Conservation (phyloP, 2,888 invertebrate genomes). For the Rapana venosa region DNA sequence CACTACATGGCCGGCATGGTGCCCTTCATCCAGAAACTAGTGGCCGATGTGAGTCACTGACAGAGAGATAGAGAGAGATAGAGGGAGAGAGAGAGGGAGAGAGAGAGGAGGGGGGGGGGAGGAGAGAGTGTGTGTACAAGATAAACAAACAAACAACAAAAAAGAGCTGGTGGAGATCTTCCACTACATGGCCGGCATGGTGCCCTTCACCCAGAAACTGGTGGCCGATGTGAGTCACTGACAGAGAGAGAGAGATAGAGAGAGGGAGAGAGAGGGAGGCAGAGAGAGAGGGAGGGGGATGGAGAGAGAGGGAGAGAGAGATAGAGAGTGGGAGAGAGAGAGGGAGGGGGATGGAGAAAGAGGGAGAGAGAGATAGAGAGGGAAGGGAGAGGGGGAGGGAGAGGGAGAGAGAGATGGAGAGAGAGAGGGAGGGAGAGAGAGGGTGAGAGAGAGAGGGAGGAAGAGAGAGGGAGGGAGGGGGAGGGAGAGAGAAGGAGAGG, state of each 20-base stretch:
- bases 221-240: constrained; percentile 68
- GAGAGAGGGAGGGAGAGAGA: neutral
- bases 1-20: constrained; percentile 77
- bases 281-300: neutral
- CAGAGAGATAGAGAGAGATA: no score
- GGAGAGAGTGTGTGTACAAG: neutral
- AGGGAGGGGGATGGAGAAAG: neutral
- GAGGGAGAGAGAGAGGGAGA: no score
- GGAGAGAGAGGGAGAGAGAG: neutral
- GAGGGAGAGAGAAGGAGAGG: neutral
- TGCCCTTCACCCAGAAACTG: constrained; percentile 76
- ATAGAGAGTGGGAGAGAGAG: neutral
- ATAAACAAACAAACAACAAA: no score
- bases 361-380: neutral
- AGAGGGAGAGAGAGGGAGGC: no score
- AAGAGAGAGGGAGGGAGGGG: neutral
- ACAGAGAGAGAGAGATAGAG: no score
- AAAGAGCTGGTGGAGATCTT: constrained; percentile 68
- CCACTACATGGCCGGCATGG: constrained; percentile 77
- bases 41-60: constrained; percentile 66
- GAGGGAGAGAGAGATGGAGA: neutral
- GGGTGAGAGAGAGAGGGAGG: neutral
- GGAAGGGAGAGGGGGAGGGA: neutral
- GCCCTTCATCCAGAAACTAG: constrained; percentile 76
- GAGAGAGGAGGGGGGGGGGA: neutral